Evolutionary conservation across 2,797 vertebrate genomes (phyloP).

Genomic region (Mallotus villosus): DNA sequence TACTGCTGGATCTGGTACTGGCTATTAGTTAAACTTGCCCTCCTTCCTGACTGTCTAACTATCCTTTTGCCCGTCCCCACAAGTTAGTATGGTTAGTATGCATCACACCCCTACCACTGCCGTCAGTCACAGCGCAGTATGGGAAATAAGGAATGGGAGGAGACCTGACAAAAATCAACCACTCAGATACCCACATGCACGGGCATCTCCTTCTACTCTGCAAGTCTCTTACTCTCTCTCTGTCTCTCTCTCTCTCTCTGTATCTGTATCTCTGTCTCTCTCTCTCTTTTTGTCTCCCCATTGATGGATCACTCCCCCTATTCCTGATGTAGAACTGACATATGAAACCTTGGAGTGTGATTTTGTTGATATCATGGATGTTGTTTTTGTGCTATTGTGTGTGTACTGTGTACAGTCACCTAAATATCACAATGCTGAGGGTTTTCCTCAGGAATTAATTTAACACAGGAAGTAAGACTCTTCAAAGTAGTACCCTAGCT

Average conservation of each 20-base stretch:
- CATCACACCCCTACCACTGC: slow-evolving; percentile 40
- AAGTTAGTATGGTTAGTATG: slow-evolving; percentile 31
- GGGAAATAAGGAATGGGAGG: slow-evolving; percentile 74
- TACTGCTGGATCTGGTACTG: no score
- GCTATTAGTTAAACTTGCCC: no score
- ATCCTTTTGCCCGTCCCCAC: no score
- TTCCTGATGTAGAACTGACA: slow-evolving; percentile 53
- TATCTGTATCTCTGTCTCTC: no score
- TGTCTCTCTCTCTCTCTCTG: no score
- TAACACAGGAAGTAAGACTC: neutral
- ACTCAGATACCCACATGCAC: slow-evolving; percentile 56
- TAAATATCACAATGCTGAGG: neutral
- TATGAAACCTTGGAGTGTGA: neutral
- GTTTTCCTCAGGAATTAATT: neutral
- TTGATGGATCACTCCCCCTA: slow-evolving; percentile 62
- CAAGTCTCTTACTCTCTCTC: neutral
- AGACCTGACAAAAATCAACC: slow-evolving; percentile 66
- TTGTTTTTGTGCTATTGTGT: neutral
- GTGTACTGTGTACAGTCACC: no score
- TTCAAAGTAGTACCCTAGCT: neutral
- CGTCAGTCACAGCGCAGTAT: slow-evolving; percentile 62
- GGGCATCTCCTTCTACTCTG: slow-evolving; percentile 56
- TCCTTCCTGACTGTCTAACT: no score
- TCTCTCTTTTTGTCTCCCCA: slow-evolving; percentile 16
- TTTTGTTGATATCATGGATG: neutral